phyloP scores from a whole-genome alignment of 2,888 invertebrate genomes.

The Tryphoninae sp. region DNA sequence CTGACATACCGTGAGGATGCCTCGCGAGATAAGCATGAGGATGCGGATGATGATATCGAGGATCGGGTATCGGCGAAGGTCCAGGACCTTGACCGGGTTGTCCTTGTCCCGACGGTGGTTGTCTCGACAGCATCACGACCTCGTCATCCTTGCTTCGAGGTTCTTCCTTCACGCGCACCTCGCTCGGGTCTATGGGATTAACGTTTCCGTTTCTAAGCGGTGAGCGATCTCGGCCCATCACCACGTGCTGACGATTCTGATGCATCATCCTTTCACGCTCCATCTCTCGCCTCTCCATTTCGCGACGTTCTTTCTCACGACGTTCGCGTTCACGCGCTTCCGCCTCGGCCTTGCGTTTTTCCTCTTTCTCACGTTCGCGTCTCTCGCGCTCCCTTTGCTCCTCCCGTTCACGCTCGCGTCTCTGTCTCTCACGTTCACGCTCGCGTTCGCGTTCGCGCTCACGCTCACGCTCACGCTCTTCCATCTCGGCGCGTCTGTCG shows the following conservation, averaged over 20 bases:
- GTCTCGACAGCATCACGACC: conserved; percentile 81
- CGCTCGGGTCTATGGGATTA: conserved; percentile 68
- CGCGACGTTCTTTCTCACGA: conserved; percentile 83
- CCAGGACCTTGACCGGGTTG: conserved; percentile 78
- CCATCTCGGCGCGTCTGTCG: conserved; percentile 84
- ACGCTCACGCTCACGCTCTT: conserved; percentile 82
- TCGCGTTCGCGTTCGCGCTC: conserved; percentile 83
- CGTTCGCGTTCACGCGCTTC: conserved; percentile 80
- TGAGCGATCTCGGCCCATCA: conserved; percentile 85
- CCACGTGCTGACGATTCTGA: conserved; percentile 79
- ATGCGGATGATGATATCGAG: conserved; percentile 83
- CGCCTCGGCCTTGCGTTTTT: conserved; percentile 79
- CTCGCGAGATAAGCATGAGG: conserved; percentile 81
- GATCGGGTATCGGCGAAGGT: conserved; percentile 82
- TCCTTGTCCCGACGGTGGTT: conserved; percentile 62
- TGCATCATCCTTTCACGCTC: conserved; percentile 83
- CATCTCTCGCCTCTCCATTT: conserved; percentile 84
- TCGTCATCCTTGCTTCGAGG: conserved; percentile 84
- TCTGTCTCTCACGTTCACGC: conserved; percentile 84
- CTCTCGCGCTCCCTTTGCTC: conserved; percentile 81
- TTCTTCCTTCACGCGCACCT: conserved; percentile 85
- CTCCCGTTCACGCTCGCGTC: conserved; percentile 80
- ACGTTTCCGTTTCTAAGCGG: conserved; percentile 87
- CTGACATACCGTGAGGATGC: conserved; percentile 82
- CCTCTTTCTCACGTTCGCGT: conserved; percentile 81